These are phyloP conservation scores for Rachycentron canadum DNA, from an alignment of 2,797 vertebrate genomes.

Conservation along the genomic window DNA sequence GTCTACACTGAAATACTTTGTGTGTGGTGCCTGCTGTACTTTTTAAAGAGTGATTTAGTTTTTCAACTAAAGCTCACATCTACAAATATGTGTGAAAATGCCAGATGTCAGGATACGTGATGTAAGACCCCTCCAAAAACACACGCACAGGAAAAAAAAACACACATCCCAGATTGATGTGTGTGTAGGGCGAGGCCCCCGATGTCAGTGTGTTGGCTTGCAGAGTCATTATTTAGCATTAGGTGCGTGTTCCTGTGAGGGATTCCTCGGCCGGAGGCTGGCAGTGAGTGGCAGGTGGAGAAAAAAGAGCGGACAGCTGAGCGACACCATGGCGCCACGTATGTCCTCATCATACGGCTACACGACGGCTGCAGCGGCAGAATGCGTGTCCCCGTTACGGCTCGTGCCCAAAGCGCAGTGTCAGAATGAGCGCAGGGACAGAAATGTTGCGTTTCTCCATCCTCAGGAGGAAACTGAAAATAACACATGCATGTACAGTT, in stretches of 20 bases:
- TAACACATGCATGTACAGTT: constrained; percentile 53
- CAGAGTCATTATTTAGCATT: constrained; percentile 58
- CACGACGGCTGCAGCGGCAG: constrained; percentile 53
- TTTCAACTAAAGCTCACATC: neutral
- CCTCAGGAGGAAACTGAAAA: constrained; percentile 56
- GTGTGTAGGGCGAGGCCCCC: constrained; percentile 2
- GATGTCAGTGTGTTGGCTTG: constrained; percentile 24
- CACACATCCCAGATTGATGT: constrained; percentile 2
- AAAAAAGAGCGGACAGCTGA: constrained; percentile 63
- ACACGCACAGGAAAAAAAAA: neutral
- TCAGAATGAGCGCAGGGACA: constrained; percentile 21
- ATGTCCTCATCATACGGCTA: constrained; percentile 45
- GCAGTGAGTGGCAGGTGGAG: constrained; percentile 63
- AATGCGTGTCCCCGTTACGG: constrained; percentile 52
- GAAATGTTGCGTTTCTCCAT: constrained; percentile 57
- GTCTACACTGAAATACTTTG: neutral
- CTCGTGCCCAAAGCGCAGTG: constrained; percentile 42
- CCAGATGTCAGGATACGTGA: neutral
- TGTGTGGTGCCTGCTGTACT: neutral
- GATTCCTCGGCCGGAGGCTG: constrained; percentile 25
- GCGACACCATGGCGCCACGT: constrained; percentile 38
- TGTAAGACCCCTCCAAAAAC: neutral
- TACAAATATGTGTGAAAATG: neutral
- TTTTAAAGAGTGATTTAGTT: neutral
- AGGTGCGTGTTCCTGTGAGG: constrained; percentile 47